Base-by-base conservation (phyloP, 2,888 invertebrate genomes). In the Drosophila niveifrons region DNA sequence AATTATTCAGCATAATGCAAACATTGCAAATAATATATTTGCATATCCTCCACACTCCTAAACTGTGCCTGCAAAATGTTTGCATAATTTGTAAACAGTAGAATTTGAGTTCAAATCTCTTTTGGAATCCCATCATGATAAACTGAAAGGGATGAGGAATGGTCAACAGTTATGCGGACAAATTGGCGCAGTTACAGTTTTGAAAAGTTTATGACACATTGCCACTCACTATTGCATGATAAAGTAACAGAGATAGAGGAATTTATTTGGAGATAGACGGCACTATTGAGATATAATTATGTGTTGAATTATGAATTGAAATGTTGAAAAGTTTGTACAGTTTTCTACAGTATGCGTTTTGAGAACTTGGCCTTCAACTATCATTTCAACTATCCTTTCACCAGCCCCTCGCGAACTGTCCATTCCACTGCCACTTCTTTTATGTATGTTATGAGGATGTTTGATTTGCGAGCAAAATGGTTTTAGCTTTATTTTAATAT, bases 271-370 rank as follows among this genome's bases (percentile, higher is more conserved):
- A 52, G 68, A 36, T 44, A 64, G 68, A 66, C 36, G 61, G 55
- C 66, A 61, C 41, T 29, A 68, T 74, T 23, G 3, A 50, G 57
- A 79, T 65, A 82, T 83, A 80, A 83, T 83, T 88, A 86, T 80
- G 78, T 83, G 84, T 65, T 83, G 87, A 83, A 86, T 88, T 86
- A 82, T 80, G 67, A 83, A 83, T 83, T 86, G 83, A 82, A 88
- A 86, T 88, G 78, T 53, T 71, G 48, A 75, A 83, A 88, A 88
- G 80, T 88, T 88, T 85, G 73, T 65, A 74, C 64, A 66, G 79
- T 75, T 78, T 78, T 82, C 23, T 23, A 23, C 23, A 23, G 23
- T 71, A 66, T 82, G 64, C 63, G 66, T 46, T 67, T 67, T 46
- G 52, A 61, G 47, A 87, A 72, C 69, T 82, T 75, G 66, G 51